Percentiles rank a stretch among this genome's conserved stretches.
Conservation (phyloP, 2,113 vertebrate species). For the Motacilla alba region DNA sequence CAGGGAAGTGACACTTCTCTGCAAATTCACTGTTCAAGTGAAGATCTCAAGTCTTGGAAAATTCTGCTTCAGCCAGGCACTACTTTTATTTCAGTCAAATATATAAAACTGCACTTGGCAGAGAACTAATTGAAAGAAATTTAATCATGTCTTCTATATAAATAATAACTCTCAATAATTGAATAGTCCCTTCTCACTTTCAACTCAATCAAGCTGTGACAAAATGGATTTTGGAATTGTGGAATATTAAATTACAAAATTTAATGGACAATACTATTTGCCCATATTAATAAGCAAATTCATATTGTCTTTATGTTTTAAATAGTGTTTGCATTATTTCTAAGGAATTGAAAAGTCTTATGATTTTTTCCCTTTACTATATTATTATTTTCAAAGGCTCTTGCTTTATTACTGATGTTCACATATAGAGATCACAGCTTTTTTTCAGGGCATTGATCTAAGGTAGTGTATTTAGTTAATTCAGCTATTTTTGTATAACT, state of each 20-base stretch:
- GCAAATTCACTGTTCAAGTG: not conserved
- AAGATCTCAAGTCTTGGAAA: not conserved
- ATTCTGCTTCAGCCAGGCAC: not conserved
- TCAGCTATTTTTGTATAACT: slow-evolving; percentile 21
- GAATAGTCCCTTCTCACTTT: not conserved
- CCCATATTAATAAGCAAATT: not conserved
- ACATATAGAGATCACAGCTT: not conserved
- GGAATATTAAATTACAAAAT: not conserved
- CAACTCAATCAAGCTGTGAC: not conserved
- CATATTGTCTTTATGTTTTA: not conserved
- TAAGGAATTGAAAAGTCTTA: not conserved
- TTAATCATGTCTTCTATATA: not conserved
- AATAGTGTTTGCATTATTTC: not conserved
- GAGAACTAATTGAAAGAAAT: not conserved
- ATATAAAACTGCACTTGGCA: not conserved
- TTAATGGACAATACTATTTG: not conserved
- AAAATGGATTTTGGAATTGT: not conserved
- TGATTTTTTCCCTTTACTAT: not conserved
- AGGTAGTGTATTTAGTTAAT: not conserved
- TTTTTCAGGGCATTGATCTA: not conserved
- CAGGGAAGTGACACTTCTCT: not conserved
- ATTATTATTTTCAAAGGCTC: not conserved
- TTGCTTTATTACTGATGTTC: not conserved
- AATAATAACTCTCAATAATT: not conserved
- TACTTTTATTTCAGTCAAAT: not conserved